Evolutionary conservation across 2,888 invertebrate species (phyloP), one percentile per base, ranked within the genome.

Genomic region (Drepanosiphum platanoidis): DNA sequence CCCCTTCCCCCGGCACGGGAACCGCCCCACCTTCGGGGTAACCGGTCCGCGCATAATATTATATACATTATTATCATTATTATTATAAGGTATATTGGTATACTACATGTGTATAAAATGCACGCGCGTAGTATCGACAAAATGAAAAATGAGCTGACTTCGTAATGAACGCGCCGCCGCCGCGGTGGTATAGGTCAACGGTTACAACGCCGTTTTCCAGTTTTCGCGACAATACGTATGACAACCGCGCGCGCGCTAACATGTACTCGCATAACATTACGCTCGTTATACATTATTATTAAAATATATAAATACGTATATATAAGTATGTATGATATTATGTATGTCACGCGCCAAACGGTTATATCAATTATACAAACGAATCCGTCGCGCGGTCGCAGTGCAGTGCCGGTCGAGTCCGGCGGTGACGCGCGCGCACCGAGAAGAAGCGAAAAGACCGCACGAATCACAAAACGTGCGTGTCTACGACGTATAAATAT

Each of bases 1-100:
- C n/a, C n/a, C n/a, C n/a, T n/a, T n/a, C n/a, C n/a, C n/a, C n/a
- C n/a, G n/a, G n/a, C 3, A n/a, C 71, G 77, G 81, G 36, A 77
- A 77, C 84, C 68, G 77, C 75, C 84, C 84, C 84, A 84, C 84
- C 84, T 58, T 36, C 75, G 77, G 84, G 84, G 75, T 77, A 84
- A 84, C 84, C 84, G 84, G 84, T 84, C 75, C 77, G 68, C 15
- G 27, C 9, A 13, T 30, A 30, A 30, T 30, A 64, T 7, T n/a
- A n/a, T n/a, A n/a, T n/a, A n/a, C n/a, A n/a, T n/a, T n/a, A n/a
- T n/a, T n/a, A n/a, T n/a, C n/a, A n/a, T n/a, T n/a, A n/a, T n/a
- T n/a, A n/a, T n/a, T n/a, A n/a, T n/a, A n/a, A n/a, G n/a, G n/a
- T n/a, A n/a, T n/a, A n/a, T n/a, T n/a, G n/a, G n/a, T n/a, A n/a